These are phyloP conservation scores for Arremon brunneinucha DNA, from an alignment of 2,797 vertebrate genomes.

Conservation along the genomic window DNA sequence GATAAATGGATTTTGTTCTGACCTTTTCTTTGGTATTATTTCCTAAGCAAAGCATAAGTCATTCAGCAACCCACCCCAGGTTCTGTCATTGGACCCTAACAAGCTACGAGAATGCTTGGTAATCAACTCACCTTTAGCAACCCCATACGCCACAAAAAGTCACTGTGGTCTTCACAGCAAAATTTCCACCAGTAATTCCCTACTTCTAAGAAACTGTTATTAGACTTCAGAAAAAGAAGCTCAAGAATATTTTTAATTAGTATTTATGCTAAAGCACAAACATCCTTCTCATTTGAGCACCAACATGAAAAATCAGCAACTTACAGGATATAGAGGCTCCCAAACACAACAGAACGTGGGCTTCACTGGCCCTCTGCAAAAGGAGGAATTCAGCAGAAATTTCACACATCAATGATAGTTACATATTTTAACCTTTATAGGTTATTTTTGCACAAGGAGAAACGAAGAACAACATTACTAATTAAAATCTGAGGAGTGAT, in stretches of 20 bases:
- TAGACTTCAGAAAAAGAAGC: not conserved
- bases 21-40: conserved; percentile 24
- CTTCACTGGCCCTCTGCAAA: not conserved
- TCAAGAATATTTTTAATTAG: not conserved
- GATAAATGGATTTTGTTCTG: conserved; percentile 22
- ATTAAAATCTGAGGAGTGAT: not conserved
- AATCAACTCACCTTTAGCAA: not conserved
- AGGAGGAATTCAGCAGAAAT: not conserved
- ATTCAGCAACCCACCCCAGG: not conserved
- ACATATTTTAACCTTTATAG: not conserved
- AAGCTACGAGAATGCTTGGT: not conserved
- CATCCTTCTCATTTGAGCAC: not conserved
- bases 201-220: not conserved
- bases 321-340: not conserved
- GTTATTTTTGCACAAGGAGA: not conserved
- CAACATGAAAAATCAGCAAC: not conserved
- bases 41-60: not conserved
- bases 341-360: not conserved
- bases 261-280: not conserved
- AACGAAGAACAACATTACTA: not conserved
- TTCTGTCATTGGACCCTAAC: not conserved
- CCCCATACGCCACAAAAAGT: not conserved
- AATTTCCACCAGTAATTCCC: not conserved
- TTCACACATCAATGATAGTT: not conserved
- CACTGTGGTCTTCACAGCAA: not conserved